These are phyloP conservation scores for Onchidella celtica DNA, from an alignment of 2,888 invertebrate species.

Conservation along the genomic window DNA sequence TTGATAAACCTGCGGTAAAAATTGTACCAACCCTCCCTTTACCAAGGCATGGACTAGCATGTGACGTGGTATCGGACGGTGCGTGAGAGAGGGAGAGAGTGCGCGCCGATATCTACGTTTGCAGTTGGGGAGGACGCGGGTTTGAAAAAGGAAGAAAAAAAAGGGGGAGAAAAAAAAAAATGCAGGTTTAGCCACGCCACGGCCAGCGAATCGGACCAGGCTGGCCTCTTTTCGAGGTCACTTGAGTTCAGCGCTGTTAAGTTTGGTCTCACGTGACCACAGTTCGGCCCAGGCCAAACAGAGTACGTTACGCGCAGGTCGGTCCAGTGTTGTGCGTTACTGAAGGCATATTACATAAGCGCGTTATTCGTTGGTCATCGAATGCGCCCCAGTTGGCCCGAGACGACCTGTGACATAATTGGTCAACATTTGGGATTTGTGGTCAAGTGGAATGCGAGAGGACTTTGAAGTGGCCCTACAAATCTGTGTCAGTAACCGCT, in stretches of 20 bases:
- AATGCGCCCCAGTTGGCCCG: not conserved
- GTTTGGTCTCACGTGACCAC: constrained; percentile 87
- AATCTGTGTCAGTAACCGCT: too few species aligned
- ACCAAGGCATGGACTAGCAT: too few species aligned
- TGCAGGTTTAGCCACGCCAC: constrained; percentile 28
- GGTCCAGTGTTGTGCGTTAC: not conserved
- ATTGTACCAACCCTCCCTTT: too few species aligned
- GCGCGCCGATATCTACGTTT: too few species aligned
- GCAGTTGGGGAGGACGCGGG: too few species aligned
- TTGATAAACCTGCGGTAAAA: too few species aligned
- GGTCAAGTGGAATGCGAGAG: not conserved
- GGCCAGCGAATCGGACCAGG: constrained; percentile 35
- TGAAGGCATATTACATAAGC: not conserved
- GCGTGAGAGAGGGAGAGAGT: too few species aligned
- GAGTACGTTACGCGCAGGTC: not conserved
- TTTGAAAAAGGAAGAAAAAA: too few species aligned
- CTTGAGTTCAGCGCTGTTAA: constrained; percentile 97
- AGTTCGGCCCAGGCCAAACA: not conserved
- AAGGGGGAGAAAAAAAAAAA: not conserved
- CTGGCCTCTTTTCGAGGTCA: constrained; percentile 43
- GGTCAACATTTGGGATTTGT: not conserved
- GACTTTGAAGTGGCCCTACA: too few species aligned
- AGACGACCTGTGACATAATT: not conserved
- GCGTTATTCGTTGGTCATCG: not conserved
- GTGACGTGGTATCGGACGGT: too few species aligned